Conservation (phyloP, 2,113 vertebrate genomes). For the Zosterops pallidus region DNA sequence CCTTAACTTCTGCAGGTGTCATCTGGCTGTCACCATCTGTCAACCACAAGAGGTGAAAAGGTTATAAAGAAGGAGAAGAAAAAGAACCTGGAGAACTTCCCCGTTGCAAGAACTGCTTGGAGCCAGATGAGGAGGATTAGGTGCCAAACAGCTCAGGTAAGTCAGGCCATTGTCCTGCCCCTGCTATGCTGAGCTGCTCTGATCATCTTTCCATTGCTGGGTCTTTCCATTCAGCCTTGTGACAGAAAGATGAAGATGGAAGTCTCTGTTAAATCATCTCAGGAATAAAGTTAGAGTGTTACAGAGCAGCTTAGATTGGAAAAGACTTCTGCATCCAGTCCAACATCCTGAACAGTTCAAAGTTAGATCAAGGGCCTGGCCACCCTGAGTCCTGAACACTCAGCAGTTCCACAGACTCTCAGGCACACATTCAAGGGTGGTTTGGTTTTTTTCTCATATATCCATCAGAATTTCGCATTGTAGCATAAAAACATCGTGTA, state of each 20-base stretch:
- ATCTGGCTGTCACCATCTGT: neutral
- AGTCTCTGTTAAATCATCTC: neutral
- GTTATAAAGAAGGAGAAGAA: neutral
- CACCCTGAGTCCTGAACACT: no score
- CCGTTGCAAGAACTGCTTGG: neutral
- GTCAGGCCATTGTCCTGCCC: neutral
- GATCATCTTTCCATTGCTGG: neutral
- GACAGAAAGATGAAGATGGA: neutral
- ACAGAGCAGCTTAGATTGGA: neutral
- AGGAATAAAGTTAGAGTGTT: neutral
- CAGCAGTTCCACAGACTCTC: neutral
- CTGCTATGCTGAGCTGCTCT: neutral
- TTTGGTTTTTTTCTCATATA: neutral
- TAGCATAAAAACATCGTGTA: accelerated
- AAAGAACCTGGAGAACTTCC: neutral
- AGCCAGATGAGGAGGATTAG: neutral
- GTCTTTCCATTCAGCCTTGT: neutral
- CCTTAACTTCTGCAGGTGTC: neutral
- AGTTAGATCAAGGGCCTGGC: neutral
- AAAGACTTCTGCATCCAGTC: neutral
- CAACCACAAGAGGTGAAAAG: neutral
- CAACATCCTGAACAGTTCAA: neutral
- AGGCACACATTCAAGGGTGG: neutral
- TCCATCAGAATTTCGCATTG: neutral
- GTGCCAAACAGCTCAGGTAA: neutral